Percentiles rank a stretch among this genome's conserved stretches.
Evolutionary conservation across 2,113 vertebrate species (phyloP).

Genomic region (Chlorocebus sabaeus): DNA sequence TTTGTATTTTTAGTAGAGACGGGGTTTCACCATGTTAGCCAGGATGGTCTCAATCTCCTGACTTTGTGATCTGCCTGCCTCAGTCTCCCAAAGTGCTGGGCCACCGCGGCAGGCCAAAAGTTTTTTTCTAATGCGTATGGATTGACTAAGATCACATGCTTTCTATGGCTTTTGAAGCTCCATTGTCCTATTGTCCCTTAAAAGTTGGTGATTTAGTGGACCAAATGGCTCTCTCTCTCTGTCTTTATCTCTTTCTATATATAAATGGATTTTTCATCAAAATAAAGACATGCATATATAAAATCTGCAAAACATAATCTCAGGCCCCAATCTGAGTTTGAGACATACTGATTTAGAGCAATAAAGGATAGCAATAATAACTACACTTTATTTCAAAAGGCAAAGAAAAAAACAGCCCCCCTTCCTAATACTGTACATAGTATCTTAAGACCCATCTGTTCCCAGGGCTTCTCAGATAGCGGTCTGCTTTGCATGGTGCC

Average conservation of each 20-base stretch:
- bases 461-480: neutral
- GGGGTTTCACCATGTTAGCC: too few species aligned
- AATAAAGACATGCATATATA: neutral
- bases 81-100: too few species aligned
- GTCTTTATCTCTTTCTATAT: neutral
- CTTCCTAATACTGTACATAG: neutral
- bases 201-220: neutral
- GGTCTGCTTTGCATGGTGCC: neutral
- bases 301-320: neutral
- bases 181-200: neutral
- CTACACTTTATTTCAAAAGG: neutral
- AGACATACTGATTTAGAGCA: neutral
- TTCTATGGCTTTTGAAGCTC: neutral
- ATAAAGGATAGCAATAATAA: neutral
- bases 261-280: neutral
- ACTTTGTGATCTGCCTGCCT: too few species aligned
- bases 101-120: neutral
- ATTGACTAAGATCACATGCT: neutral
- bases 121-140: neutral
- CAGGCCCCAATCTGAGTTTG: neutral
- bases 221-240: neutral
- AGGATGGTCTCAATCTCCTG: too few species aligned
- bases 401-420: neutral
- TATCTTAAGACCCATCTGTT: neutral
- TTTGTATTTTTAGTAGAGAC: too few species aligned